phyloP scores from a whole-genome alignment of 2,113 vertebrate genomes.

The Heterochromis multidens region DNA sequence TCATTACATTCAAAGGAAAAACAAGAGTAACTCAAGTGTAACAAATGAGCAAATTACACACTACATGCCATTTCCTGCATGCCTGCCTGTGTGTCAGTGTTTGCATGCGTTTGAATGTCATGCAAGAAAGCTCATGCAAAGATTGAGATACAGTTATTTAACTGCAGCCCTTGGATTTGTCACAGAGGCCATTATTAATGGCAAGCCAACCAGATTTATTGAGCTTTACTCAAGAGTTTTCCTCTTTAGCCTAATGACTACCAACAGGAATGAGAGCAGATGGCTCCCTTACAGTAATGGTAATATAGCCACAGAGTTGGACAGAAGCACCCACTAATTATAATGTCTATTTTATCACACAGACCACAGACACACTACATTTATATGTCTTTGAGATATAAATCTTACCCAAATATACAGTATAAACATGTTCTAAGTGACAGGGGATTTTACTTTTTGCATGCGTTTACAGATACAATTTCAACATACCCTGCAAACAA shows the following conservation, averaged over 20 bases:
- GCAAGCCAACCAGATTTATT: constrained; percentile 55
- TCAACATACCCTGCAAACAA: neutral
- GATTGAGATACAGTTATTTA: constrained; percentile 21
- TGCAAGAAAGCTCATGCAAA: neutral
- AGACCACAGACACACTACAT: neutral
- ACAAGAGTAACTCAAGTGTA: neutral
- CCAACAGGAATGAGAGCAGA: constrained; percentile 56
- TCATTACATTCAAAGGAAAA: neutral
- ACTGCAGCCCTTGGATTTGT: constrained; percentile 15
- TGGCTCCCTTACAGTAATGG: constrained; percentile 25
- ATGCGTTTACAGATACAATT: neutral
- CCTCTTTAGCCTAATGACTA: constrained; percentile 67
- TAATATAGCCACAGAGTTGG: constrained; percentile 1
- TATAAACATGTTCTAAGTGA: neutral
- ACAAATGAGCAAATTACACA: neutral
- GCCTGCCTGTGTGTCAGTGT: neutral
- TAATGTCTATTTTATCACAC: neutral
- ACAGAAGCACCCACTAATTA: neutral
- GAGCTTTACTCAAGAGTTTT: constrained; percentile 43
- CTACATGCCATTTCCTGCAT: neutral
- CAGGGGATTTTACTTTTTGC: neutral
- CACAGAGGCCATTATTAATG: constrained; percentile 39
- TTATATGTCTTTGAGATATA: neutral
- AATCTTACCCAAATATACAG: neutral
- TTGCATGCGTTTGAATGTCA: constrained; percentile 37